Base-by-base conservation (phyloP, 1,140 invertebrate genomes). In the Acyrthosiphon pisum region DNA sequence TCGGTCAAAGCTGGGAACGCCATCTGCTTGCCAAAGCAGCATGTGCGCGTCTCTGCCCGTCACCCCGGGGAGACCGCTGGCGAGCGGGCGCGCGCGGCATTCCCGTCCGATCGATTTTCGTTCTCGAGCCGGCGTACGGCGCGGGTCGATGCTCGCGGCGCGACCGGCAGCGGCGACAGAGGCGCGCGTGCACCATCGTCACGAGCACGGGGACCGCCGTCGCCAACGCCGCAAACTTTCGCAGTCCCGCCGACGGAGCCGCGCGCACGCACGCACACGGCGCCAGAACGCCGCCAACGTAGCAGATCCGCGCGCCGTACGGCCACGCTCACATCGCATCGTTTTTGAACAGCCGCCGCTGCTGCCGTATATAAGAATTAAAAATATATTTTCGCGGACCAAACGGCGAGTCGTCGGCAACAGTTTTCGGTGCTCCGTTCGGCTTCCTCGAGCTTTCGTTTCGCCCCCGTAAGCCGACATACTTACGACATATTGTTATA, bases 1-100 rank as follows among this genome's bases (percentile, higher is more conserved):
- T 93, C 91, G 91, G 81, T 93, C 91, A 86, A 41, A 30, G 91
- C 91, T 76, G 60, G 48, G 81, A 18, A 93, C 91, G 91, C 91
- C 81, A 93, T 93, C 91, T 93, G 81, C 46, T 84, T 81, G 91
- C 20, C 46, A 86, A 93, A 22, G n/a, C 41, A 23, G 14, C 6
- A 53, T 30, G 35, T 84, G 9, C 23, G 83, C 83, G 41, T 35
- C 56, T 44, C 60, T n/a, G 46, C 41, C 26, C 35, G 91, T 46
- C 81, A 35, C 48, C 91, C 76, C 48, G 50, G 91, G 76, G 91
- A n/a, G 60, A 53, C 46, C 90, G 76, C 22, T 20, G 35, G 37
- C 56, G 56, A 30, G n/a, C 88, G 88, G 35, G 87, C 26, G n/a
- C 48, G 48, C 50, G 53, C 20, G 37, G 50, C 35, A 48, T 20